Base-by-base conservation (phyloP, 2,797 vertebrate genomes). In the Melanotaenia pygmaea region DNA sequence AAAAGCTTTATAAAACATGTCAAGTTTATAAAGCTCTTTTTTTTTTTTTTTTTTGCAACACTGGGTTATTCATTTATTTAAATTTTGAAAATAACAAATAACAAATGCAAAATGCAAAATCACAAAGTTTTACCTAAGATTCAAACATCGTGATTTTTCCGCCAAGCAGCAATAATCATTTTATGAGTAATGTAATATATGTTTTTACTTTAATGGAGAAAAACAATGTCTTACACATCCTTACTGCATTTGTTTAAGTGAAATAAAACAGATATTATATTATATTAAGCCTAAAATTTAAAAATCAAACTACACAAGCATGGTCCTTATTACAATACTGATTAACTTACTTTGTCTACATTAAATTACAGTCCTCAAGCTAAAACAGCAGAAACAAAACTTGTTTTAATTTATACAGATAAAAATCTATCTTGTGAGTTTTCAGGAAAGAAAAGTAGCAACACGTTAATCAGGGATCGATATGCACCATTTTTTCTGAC, bases 381-480 rank as follows among this genome's bases (percentile, higher is more conserved):
- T 57, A 16, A 28, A 9, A 26, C 26, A 2, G 26, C 26, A 26
- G 2, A 38, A 38, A 38, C 37, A 12, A 13, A 37, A 9, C 35
- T 37, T 38, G 13, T 43, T 43, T 43, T 3, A 13, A 43, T 43
- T 43, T 16, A 43, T 14, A 43, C 20, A 47, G 30, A 37, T 51
- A 38, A 12, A 53, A 53, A 26, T 53, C 51, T 4, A 10, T 53
- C 1, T 24, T 53, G 51, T 26, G 22, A 26, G 60, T 20, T 0
- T 61, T 18, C 43, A 62, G 37, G 0, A 43, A 68, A 34, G 53
- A 8, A 35, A 57, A n/a, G 13, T 5, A 26, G 18, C 26, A 37
- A 32, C 69, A 14, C 38, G 61, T 71, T 16, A 18, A 40, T 58
- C 64, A 35, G 53, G 1, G n/a, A 45, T 37, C 64, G 34, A 64